Evolutionary conservation across 2,888 invertebrate species (phyloP).

Genomic region (Hirtodrosophila duncani): DNA sequence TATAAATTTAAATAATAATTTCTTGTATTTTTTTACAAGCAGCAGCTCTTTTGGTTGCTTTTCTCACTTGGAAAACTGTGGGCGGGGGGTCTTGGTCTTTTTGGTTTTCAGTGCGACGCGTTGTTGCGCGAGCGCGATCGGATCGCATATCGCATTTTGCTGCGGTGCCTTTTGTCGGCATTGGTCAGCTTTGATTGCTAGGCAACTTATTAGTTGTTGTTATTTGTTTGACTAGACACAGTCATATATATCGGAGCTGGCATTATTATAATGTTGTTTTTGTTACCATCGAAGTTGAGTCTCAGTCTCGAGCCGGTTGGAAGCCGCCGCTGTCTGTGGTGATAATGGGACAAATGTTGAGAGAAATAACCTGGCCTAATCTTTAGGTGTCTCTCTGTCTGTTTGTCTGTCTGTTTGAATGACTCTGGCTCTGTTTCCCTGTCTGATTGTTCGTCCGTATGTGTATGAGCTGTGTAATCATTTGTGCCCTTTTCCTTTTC

Average conservation of each 20-base stretch:
- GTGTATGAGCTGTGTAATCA: conserved; percentile 44
- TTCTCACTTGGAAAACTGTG: conserved; percentile 32
- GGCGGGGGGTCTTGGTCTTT: conserved; percentile 18
- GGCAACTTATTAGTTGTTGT: conserved; percentile 74
- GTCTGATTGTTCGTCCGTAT: conserved; percentile 1
- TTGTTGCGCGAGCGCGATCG: too few relatives aligned
- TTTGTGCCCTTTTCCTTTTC: conserved; percentile 73
- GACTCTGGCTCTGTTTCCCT: conserved; percentile 34
- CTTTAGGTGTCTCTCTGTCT: conserved; percentile 71
- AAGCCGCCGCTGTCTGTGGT: conserved; percentile 69
- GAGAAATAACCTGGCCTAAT: conserved; percentile 75
- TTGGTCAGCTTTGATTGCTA: conserved; percentile 58
- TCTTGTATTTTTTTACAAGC: conserved; percentile 38
- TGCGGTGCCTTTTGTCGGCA: conserved; percentile 63
- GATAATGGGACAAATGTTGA: conserved; percentile 69
- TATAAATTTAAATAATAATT: conserved; percentile 63
- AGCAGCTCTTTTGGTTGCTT: conserved; percentile 21
- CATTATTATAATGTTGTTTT: conserved; percentile 45
- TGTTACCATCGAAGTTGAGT: conserved; percentile 23
- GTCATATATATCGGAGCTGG: conserved; percentile 59
- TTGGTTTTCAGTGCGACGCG: conserved; percentile 7
- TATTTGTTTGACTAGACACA: conserved; percentile 74
- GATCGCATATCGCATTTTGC: background rate
- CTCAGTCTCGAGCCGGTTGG: conserved; percentile 45
- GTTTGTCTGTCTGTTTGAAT: too few relatives aligned